Conservation (phyloP, 2,113 vertebrate species). For the Ia io region DNA sequence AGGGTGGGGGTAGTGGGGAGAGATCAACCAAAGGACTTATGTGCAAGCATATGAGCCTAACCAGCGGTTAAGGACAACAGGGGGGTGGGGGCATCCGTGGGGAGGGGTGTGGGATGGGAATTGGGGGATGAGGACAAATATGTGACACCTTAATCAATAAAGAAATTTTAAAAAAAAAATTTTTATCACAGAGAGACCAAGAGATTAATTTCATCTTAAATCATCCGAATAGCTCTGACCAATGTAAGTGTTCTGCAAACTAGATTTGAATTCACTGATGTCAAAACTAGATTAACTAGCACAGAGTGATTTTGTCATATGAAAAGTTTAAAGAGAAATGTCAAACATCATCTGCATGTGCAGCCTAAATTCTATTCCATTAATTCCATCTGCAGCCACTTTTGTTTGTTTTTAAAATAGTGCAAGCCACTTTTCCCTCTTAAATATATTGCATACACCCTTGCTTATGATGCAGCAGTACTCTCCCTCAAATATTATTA, state of each 20-base stretch:
- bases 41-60: too few species aligned
- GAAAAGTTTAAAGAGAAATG: constrained; percentile 50
- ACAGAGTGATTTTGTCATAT: background rate
- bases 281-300: constrained; percentile 35
- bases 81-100: too few species aligned
- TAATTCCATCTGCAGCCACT: constrained; percentile 35
- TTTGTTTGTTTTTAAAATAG: background rate
- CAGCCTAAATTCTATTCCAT: constrained; percentile 42
- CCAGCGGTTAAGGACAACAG: too few species aligned
- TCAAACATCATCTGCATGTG: background rate
- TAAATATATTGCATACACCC: background rate
- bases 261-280: constrained; percentile 28
- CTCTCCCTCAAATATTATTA: background rate
- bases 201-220: constrained; percentile 7
- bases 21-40: too few species aligned
- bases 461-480: background rate
- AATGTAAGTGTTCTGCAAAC: background rate
- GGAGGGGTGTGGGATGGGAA: too few species aligned
- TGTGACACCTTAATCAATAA: too few species aligned
- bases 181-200: background rate
- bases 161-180: too few species aligned
- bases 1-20: too few species aligned
- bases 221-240: background rate
- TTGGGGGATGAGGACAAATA: too few species aligned
- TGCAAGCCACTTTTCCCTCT: background rate